Evolutionary conservation across 2,113 vertebrate genomes (phyloP).

Genomic region (Caracal caracal): DNA sequence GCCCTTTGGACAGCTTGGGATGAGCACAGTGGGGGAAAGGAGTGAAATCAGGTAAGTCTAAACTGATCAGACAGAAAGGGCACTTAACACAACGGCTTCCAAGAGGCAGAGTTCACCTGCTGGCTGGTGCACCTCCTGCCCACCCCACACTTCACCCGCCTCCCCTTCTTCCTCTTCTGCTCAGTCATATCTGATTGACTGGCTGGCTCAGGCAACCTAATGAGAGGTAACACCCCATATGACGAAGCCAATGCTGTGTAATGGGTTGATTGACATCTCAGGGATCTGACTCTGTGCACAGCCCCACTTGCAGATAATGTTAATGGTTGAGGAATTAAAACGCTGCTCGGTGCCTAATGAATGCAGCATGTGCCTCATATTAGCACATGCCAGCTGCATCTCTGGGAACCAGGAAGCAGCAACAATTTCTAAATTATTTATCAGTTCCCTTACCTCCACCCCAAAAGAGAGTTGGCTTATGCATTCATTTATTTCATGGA

Average conservation of each 20-base stretch:
- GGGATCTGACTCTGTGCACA: slow-evolving; percentile 81
- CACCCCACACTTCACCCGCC: not conserved
- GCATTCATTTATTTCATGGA: slow-evolving; percentile 80
- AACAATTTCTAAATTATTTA: slow-evolving; percentile 87
- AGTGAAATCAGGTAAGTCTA: not conserved
- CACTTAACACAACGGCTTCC: not conserved
- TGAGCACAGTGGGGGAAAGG: not conserved
- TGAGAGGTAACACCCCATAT: slow-evolving; percentile 83
- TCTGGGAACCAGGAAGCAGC: slow-evolving; percentile 80
- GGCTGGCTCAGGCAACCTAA: slow-evolving; percentile 77
- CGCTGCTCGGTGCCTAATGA: slow-evolving; percentile 84
- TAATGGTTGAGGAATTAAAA: slow-evolving; percentile 87
- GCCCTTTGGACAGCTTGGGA: not conserved
- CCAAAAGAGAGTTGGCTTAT: slow-evolving; percentile 77
- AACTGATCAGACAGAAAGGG: not conserved
- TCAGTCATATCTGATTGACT: slow-evolving; percentile 80
- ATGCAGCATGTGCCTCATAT: slow-evolving; percentile 82
- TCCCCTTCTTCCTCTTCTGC: slow-evolving; percentile 19
- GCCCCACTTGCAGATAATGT: slow-evolving; percentile 79
- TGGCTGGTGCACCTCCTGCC: not conserved
- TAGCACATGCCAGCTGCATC: slow-evolving; percentile 84
- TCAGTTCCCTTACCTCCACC: slow-evolving; percentile 78
- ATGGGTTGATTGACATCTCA: slow-evolving; percentile 85
- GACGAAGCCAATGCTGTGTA: slow-evolving; percentile 80
- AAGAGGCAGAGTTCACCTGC: not conserved